These are phyloP conservation scores for Chalcis sispes DNA, from an alignment of 2,888 invertebrate species.

Conservation along the genomic window DNA sequence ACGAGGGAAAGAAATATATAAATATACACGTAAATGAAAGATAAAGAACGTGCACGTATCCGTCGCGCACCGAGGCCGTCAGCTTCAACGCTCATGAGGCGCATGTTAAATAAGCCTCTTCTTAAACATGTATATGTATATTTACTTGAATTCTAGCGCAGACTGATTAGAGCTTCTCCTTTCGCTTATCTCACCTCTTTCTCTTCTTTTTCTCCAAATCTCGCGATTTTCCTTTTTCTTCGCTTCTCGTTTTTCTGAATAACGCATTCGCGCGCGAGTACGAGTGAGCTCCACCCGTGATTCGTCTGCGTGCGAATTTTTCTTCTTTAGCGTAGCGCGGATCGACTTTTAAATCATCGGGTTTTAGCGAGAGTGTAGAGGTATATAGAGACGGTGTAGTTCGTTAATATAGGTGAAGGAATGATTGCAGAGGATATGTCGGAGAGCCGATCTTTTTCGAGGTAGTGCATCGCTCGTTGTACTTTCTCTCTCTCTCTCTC, in stretches of 20 bases:
- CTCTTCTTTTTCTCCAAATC: not conserved
- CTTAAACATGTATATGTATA: constrained; percentile 15
- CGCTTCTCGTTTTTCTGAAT: not conserved
- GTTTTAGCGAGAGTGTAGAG: constrained; percentile 46
- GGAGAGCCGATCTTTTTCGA: too few relatives aligned
- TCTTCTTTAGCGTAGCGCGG: constrained; percentile 31
- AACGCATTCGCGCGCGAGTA: constrained; percentile 28
- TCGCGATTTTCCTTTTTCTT: not conserved
- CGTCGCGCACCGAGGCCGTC: not conserved
- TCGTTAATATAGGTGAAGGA: too few relatives aligned
- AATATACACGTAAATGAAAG: not conserved
- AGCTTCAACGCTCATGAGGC: too few relatives aligned
- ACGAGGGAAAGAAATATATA: not conserved
- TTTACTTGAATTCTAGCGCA: too few relatives aligned
- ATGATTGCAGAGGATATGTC: too few relatives aligned
- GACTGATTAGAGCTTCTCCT: constrained; percentile 51
- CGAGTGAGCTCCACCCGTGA: too few relatives aligned
- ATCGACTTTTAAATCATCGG: constrained; percentile 50
- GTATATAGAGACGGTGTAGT: too few relatives aligned
- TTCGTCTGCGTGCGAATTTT: constrained; percentile 2
- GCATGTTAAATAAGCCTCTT: constrained; percentile 56
- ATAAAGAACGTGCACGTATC: constrained; percentile 26
- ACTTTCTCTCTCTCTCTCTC: too few relatives aligned
- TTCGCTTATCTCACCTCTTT: constrained; percentile 14
- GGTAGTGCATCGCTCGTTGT: too few relatives aligned